Evolutionary conservation across 2,113 vertebrate genomes (phyloP), one percentile per base, ranked within the genome.

Genomic region (Tautogolabrus adspersus): DNA sequence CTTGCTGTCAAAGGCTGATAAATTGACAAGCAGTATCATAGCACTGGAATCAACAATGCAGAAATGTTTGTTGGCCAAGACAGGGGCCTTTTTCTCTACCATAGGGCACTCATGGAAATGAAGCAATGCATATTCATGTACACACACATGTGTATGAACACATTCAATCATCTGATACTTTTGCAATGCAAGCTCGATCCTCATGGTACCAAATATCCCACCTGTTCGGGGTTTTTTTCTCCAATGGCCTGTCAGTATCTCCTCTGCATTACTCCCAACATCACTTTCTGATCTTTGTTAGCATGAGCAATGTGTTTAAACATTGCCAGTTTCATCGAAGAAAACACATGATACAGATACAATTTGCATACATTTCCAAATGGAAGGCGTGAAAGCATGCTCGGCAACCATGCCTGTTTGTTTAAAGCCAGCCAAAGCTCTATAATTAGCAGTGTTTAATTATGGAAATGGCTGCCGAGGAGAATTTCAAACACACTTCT

Each of bases 401-500:
- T 94, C 94, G 90, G 93, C 94, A 93, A 91, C 92, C 66, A 89
- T 79, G 94, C 93, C 92, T 94, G 95, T 96, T 96, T 96, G 96
- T 95, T 96, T 94, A 95, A 97, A 96, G 96, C 96, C 96, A 95
- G 95, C 94, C 94, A 93, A 96, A 96, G 95, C 96, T 95, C 96
- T 96, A 96, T 97, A 98, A 97, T 97, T 97, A 99, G 96, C 94
- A 91, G 93, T 92, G 94, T 97, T 98, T 98, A 98, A 98, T 98
- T 98, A 98, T 96, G 96, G 96, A 97, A 97, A 97, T 97, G 95
- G 96, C 96, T 96, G 93, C 96, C 93, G 92, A 92, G 94, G 95
- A 97, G 95, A 96, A 98, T 97, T 97, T 96, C 93, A 96, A 96
- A 96, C 95, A 94, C 96, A 95, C 95, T 95, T 91, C 94, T 95